phyloP scores from a whole-genome alignment of 2,888 invertebrate genomes.

The Lycia hirtaria region DNA sequence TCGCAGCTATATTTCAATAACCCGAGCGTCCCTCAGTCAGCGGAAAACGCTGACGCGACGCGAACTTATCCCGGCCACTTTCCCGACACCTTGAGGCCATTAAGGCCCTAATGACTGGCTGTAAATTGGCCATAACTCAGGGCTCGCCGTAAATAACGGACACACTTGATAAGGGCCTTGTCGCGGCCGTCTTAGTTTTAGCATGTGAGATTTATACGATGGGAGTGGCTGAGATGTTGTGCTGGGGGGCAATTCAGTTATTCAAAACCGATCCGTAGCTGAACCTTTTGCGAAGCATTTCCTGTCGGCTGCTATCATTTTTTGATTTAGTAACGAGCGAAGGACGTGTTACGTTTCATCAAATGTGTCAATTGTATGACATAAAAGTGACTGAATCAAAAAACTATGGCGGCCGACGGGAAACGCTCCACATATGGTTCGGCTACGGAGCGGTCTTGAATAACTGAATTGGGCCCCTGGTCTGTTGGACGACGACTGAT shows the following conservation, averaged over 20 bases:
- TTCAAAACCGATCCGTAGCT: too few relatives aligned
- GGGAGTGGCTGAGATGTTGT: slow-evolving; percentile 27
- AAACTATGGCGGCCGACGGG: too few relatives aligned
- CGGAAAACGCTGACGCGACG: slow-evolving; percentile 65
- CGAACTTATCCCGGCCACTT: slow-evolving; percentile 75
- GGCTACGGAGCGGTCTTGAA: too few relatives aligned
- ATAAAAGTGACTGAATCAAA: too few relatives aligned
- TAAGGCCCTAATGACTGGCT: slow-evolving; percentile 83
- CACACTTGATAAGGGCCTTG: slow-evolving; percentile 81
- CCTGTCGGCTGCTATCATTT: too few relatives aligned
- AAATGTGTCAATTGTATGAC: too few relatives aligned
- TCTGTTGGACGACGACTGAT: slow-evolving; percentile 4
- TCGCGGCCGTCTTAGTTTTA: slow-evolving; percentile 78
- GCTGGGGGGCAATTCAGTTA: neutral
- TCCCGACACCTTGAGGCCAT: slow-evolving; percentile 83
- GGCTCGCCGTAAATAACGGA: slow-evolving; percentile 78
- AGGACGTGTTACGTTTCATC: too few relatives aligned
- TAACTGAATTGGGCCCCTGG: too few relatives aligned
- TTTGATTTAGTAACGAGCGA: too few relatives aligned
- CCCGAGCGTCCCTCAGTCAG: slow-evolving; percentile 48
- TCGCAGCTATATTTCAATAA: slow-evolving; percentile 25
- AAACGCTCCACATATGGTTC: too few relatives aligned
- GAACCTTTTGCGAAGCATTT: too few relatives aligned
- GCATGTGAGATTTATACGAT: slow-evolving; percentile 75
- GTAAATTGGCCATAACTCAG: slow-evolving; percentile 85